Evolutionary conservation across 2,888 invertebrate genomes (phyloP), one percentile per base, ranked within the genome.

Genomic region (Mythimna vitellina): DNA sequence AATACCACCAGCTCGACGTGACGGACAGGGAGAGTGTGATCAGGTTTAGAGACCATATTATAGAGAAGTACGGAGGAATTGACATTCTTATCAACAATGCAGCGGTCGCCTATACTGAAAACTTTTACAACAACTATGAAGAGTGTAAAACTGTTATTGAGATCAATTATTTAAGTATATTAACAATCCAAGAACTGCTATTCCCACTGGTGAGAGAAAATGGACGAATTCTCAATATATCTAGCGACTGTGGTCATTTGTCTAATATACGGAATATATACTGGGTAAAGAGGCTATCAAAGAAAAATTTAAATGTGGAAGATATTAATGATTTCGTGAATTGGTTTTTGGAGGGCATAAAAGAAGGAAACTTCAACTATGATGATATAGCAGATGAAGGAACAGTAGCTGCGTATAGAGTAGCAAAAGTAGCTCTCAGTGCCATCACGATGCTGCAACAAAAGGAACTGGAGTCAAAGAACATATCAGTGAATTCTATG

Each of bases 11-110:
- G 56, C 79, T 86, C 0, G 86, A 86, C 35, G 80, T 86, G 0
- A 25, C 71, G 0, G 85, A 83, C 82, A 89, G 92, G 73, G 86
- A 89, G 3, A 98, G 97, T 82, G 95, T 97, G n/a, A 84, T 92
- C 5, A 91, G 81, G 22, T 97, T 98, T 78, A 91, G 94, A 29
- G 96, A 97, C 68, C 96, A 97, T 82, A 89, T 98, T 14, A 92
- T 96, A 77, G 86, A 93, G 9, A 96, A 94, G 5, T 94, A 98
- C 86, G 97, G 97, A 22, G 97, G 98, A 0, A 90, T 98, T 12
- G 97, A 98, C 90, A 92, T 98, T 20, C 93, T 98, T 0, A 95
- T 98, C 8, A 98, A 98, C 88, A 98, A 98, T 91, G 98, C 98
- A 9, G 98, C 96, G 0, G 97, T 94, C 0, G 97, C 89, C 94